Conservation (phyloP, 2,888 invertebrate genomes). For the Chymomyza fuscimana region DNA sequence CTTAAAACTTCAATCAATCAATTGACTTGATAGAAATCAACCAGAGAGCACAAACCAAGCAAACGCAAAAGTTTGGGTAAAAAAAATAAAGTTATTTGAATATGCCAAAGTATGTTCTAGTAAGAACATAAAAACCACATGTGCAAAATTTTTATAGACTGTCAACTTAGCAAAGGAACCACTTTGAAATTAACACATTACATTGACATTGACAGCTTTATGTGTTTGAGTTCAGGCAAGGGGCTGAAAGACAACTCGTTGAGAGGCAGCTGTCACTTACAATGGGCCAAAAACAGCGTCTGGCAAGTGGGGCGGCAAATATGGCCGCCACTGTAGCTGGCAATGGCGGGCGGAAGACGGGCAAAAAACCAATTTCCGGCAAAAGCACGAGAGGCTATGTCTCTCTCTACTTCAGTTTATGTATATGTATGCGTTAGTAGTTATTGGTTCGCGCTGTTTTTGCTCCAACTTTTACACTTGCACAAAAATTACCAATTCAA, state of each 20-base stretch:
- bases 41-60: conserved; percentile 25
- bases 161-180: conserved; percentile 68
- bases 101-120: neutral
- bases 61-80: neutral
- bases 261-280: conserved; percentile 59
- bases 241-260: conserved; percentile 14
- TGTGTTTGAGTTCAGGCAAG: conserved; percentile 48
- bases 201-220: conserved; percentile 76
- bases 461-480: conserved; percentile 50
- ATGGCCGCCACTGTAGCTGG: conserved; percentile 35
- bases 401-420: neutral
- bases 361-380: conserved; percentile 68
- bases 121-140: neutral
- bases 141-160: neutral
- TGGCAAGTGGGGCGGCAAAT: conserved; percentile 58
- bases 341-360: conserved; percentile 57
- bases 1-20: conserved; percentile 62
- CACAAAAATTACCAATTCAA: conserved; percentile 70
- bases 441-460: conserved; percentile 33
- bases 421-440: neutral
- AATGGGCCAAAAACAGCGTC: conserved; percentile 27
- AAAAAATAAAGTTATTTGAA: neutral
- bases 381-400: conserved; percentile 8
- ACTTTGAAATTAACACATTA: conserved; percentile 75
- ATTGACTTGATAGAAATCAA: conserved; percentile 61